Evolutionary conservation across 2,888 invertebrate genomes (phyloP).

Genomic region (Elegia similella): DNA sequence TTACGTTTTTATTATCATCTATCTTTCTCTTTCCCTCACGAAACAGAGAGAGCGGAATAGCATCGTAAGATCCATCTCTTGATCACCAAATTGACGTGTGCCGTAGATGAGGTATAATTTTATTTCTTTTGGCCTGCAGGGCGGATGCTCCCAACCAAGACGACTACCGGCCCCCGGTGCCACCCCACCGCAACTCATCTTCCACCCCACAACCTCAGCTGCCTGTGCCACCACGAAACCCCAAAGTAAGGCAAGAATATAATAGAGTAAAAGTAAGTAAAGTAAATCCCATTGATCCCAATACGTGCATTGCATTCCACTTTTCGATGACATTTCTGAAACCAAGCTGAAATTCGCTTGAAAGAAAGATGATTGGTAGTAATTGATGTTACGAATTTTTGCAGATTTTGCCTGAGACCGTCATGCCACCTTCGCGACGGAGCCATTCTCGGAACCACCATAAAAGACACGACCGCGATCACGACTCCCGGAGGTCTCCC

Average conservation of each 20-base stretch:
- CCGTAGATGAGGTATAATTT: slow-evolving; percentile 50
- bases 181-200: slow-evolving; percentile 90
- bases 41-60: too few species aligned
- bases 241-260: slow-evolving; percentile 60
- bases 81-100: slow-evolving; percentile 2
- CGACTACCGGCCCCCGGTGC: slow-evolving; percentile 93
- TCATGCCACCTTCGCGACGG: slow-evolving; percentile 76
- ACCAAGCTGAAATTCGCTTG: too few species aligned
- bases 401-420: slow-evolving; percentile 73
- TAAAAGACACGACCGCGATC: slow-evolving; percentile 72
- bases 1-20: too few species aligned
- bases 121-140: slow-evolving; percentile 61
- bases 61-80: too few species aligned
- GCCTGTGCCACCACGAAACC: slow-evolving; percentile 68
- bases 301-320: too few species aligned
- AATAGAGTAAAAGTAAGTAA: not conserved
- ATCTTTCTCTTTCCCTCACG: too few species aligned
- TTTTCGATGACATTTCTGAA: too few species aligned
- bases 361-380: too few species aligned
- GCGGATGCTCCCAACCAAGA: slow-evolving; percentile 64
- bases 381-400: slow-evolving; percentile 13
- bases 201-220: slow-evolving; percentile 60
- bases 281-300: too few species aligned
- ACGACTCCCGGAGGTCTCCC: slow-evolving; percentile 66
- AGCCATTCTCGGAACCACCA: slow-evolving; percentile 71